Percentiles rank a stretch among this genome's conserved stretches.
These are phyloP conservation scores for Anorthoa munda DNA, from an alignment of 2,888 invertebrate genomes.

Conservation along the genomic window DNA sequence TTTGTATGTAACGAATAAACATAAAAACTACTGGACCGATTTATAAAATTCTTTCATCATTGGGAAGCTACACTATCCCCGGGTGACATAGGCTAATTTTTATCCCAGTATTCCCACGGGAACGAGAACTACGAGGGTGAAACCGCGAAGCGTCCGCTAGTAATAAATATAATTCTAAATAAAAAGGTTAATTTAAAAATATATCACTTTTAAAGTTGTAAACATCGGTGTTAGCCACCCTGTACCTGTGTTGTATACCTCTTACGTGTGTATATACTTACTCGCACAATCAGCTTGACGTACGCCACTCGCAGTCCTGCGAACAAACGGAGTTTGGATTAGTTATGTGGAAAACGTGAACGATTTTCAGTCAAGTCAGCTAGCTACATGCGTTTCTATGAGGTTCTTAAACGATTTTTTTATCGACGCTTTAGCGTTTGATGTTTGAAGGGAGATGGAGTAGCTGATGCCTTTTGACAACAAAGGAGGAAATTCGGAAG, in stretches of 20 bases:
- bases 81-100: too few species aligned
- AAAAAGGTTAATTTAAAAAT: too few species aligned
- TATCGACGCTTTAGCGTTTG: conserved; percentile 38
- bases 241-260: conserved; percentile 29
- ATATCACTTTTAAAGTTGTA: too few species aligned
- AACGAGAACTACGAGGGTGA: too few species aligned
- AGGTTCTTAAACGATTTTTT: conserved; percentile 18
- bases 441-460: conserved; percentile 41
- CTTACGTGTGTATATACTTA: conserved; percentile 66
- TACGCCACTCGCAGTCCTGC: conserved; percentile 67
- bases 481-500: conserved; percentile 21
- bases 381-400: conserved; percentile 33
- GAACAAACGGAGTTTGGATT: conserved; percentile 67
- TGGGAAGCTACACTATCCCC: too few species aligned
- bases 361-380: conserved; percentile 43
- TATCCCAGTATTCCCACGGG: too few species aligned
- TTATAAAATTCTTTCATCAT: too few species aligned
- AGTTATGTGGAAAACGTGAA: conserved; percentile 45
- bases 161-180: too few species aligned
- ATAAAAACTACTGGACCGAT: too few species aligned
- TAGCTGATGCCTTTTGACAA: conserved; percentile 23
- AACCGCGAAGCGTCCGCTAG: too few species aligned
- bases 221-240: too few species aligned
- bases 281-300: conserved; percentile 66
- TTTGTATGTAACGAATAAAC: too few species aligned